Evolutionary conservation across 2,888 invertebrate species (phyloP).

Genomic region (Autographa gamma): DNA sequence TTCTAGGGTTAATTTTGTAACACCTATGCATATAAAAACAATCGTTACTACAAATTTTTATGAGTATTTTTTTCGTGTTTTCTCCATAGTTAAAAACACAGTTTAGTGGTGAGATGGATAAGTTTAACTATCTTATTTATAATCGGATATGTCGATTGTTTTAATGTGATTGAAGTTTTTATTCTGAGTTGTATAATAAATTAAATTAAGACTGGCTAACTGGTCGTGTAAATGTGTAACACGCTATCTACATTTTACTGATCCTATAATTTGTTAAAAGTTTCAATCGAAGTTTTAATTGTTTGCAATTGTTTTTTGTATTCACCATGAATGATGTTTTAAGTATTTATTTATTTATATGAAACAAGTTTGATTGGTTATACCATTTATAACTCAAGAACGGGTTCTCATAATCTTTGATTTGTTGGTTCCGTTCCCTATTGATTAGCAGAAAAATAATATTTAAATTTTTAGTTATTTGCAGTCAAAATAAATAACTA

Average conservation of each 20-base stretch:
- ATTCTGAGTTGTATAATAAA: background rate
- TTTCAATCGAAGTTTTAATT: too few species aligned
- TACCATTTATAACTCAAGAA: too few species aligned
- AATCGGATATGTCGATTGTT: background rate
- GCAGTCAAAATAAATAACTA: too few species aligned
- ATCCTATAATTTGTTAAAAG: background rate
- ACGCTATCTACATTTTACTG: background rate
- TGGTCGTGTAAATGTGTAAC: background rate
- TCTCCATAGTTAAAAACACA: background rate
- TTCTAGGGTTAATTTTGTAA: too few species aligned
- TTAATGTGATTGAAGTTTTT: background rate
- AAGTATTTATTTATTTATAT: too few species aligned
- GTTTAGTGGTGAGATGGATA: background rate
- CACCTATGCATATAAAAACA: too few species aligned
- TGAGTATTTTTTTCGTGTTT: background rate
- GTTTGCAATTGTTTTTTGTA: background rate
- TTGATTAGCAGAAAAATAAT: too few species aligned
- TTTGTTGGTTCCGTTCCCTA: too few species aligned
- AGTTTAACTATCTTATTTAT: background rate
- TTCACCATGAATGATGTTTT: background rate
- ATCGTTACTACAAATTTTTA: background rate
- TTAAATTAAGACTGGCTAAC: background rate
- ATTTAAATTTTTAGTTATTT: too few species aligned
- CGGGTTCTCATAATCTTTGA: too few species aligned
- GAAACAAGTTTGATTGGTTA: too few species aligned